Conservation (phyloP, 2,113 vertebrate species). For the Aspiorhynchus laticeps region DNA sequence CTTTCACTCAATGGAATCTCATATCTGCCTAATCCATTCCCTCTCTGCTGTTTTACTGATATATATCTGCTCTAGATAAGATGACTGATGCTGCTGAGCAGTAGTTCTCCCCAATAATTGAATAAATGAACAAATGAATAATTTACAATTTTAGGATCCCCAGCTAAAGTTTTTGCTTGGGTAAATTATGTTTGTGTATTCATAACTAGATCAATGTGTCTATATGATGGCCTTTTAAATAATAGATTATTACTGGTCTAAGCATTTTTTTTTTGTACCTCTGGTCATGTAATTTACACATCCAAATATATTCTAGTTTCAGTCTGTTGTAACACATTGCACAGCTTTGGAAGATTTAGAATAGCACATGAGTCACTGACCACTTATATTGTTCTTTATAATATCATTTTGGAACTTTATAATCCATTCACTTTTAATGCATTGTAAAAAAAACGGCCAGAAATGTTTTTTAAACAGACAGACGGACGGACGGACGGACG, state of each 20-base stretch:
- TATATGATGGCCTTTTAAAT: background rate
- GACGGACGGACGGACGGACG: too few relatives aligned
- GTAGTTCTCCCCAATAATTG: constrained; percentile 17
- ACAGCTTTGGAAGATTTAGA: background rate
- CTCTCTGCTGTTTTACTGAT: constrained; percentile 66
- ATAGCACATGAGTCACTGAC: background rate
- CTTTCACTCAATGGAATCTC: constrained; percentile 73
- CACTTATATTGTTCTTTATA: background rate
- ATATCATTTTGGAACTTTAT: background rate
- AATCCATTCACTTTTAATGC: too few relatives aligned
- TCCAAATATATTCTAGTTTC: background rate
- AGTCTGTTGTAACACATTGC: background rate
- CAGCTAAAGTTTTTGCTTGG: background rate
- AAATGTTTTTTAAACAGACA: too few relatives aligned
- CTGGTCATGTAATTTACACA: background rate
- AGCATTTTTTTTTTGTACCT: background rate
- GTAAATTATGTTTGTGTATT: background rate
- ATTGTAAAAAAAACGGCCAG: too few relatives aligned
- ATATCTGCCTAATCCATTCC: constrained; percentile 64
- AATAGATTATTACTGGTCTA: background rate
- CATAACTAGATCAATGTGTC: background rate
- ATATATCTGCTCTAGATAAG: constrained; percentile 71
- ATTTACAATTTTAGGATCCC: background rate
- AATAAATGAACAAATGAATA: background rate
- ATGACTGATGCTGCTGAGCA: constrained; percentile 51